Base-by-base conservation (phyloP, 2,797 vertebrate species). In the Gastrophryne carolinensis region DNA sequence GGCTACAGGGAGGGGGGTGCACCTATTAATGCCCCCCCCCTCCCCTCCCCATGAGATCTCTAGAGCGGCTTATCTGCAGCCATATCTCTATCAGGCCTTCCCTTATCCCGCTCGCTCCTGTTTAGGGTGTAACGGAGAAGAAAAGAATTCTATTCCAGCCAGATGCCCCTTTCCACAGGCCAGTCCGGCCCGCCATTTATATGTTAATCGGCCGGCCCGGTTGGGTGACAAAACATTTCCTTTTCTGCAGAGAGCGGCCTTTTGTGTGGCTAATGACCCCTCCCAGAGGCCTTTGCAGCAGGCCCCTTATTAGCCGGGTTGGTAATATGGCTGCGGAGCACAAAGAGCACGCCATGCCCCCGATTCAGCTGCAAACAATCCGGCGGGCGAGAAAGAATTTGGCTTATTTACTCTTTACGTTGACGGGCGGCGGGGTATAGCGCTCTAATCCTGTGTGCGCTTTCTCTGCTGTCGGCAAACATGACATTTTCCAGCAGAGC, bases 191-290 rank as follows among this genome's bases (percentile, higher is more conserved):
- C 39, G 39, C 21, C 49, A 65, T 65, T 78, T 72, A 71, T 65
- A 54, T 65, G 60, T 49, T 57, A 71, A 70, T n/a, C 58, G 49
- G 50, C 58, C 66, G 57, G 30, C 65, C 63, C 73, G 32, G 75
- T 39, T 77, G 75, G 50, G 67, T 78, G 75, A 72, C 60, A 78
- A 78, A 78, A 78, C 75, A 72, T 78, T 78, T 56, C 60, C 67
- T 47, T n/a, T 78, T 30, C 21, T 17, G 37, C 15, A 50, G 24
- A 5, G 19, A 47, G 50, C n/a, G 3, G 29, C 39, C 53, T 54
- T 57, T 78, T 78, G 75, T 78, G 58, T n/a, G 8, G 11, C 29
- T 71, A 78, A 78, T 78, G 57, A 60, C 64, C 75, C 75, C 75
- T 78, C 75, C 67, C 75, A 72, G 52, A 58, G 75, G 44, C 67